phyloP scores from a whole-genome alignment of 1,140 invertebrate species.

The Drosophila parabipectinata region DNA sequence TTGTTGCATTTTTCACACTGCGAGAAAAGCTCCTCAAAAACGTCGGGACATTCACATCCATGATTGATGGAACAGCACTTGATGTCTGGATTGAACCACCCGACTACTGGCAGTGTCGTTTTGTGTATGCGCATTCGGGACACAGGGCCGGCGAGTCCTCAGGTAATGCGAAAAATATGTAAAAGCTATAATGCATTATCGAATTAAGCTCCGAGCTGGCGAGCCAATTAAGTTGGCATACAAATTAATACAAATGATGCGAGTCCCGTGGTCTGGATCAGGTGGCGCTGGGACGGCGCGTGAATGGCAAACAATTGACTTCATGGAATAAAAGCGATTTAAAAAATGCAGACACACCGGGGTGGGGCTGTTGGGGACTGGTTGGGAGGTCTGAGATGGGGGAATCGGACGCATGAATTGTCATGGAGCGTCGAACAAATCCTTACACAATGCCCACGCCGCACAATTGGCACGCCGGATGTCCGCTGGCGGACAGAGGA shows the following conservation, averaged over 20 bases:
- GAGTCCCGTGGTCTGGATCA: constrained; percentile 38
- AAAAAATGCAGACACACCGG: constrained; percentile 66
- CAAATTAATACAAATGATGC: constrained; percentile 78
- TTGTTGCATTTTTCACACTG: neutral
- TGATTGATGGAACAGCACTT: constrained; percentile 30
- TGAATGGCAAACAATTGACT: constrained; percentile 74
- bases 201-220: constrained; percentile 71
- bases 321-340: constrained; percentile 72
- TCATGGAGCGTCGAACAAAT: constrained; percentile 61
- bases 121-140: constrained; percentile 50
- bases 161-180: constrained; percentile 54
- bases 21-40: constrained; percentile 1
- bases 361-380: neutral
- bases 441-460: constrained; percentile 84
- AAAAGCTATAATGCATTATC: constrained; percentile 70
- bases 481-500: constrained; percentile 76
- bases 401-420: constrained; percentile 57
- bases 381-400: neutral
- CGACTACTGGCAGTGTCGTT: constrained; percentile 14
- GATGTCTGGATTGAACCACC: constrained; percentile 7
- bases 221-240: constrained; percentile 78
- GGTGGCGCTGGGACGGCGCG: constrained; percentile 35
- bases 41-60: constrained; percentile 18
- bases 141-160: no score
- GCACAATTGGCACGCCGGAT: constrained; percentile 80